A percentile compares a stretch with the other conserved stretches of the same genome.
These are phyloP conservation scores for Acromyrmex charruanus DNA, from an alignment of 1,140 invertebrate species.

Conservation along the genomic window DNA sequence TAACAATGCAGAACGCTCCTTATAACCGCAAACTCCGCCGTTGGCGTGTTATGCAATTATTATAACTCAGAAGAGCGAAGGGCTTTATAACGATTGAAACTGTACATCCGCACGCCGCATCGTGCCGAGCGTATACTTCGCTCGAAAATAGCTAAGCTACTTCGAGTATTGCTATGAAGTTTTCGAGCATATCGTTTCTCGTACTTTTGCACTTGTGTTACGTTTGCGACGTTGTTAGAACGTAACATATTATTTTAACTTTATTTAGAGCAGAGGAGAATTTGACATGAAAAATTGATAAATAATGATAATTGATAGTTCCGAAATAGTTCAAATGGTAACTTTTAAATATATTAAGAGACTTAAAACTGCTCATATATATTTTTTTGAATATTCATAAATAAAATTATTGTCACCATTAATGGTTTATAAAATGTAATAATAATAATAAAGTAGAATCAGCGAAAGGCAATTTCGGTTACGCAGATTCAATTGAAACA, in stretches of 20 bases:
- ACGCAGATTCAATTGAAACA: conserved; percentile 17
- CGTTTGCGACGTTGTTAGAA: background rate
- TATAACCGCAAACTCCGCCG: conserved; percentile 65
- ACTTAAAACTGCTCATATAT: background rate
- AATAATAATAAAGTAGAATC: conserved; percentile 7
- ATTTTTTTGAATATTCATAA: background rate
- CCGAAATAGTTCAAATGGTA: background rate
- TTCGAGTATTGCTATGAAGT: conserved; percentile 27
- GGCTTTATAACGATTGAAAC: conserved; percentile 66
- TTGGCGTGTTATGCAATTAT: conserved; percentile 70
- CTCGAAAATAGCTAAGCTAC: conserved; percentile 21
- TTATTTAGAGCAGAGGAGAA: background rate
- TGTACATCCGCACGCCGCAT: conserved; percentile 18
- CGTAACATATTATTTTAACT: background rate
- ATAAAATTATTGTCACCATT: background rate
- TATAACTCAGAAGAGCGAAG: conserved; percentile 57
- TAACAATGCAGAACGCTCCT: conserved; percentile 62
- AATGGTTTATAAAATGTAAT: conserved; percentile 20
- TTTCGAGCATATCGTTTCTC: conserved; percentile 11
- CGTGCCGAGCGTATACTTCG: conserved; percentile 9
- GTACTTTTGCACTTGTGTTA: background rate
- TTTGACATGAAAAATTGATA: background rate
- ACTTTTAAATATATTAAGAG: background rate
- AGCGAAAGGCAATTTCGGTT: conserved; percentile 7
- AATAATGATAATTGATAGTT: background rate